Percentiles rank a stretch among this genome's conserved stretches.
phyloP scores from a whole-genome alignment of 2,113 vertebrate species.

The Phocoena sinus region DNA sequence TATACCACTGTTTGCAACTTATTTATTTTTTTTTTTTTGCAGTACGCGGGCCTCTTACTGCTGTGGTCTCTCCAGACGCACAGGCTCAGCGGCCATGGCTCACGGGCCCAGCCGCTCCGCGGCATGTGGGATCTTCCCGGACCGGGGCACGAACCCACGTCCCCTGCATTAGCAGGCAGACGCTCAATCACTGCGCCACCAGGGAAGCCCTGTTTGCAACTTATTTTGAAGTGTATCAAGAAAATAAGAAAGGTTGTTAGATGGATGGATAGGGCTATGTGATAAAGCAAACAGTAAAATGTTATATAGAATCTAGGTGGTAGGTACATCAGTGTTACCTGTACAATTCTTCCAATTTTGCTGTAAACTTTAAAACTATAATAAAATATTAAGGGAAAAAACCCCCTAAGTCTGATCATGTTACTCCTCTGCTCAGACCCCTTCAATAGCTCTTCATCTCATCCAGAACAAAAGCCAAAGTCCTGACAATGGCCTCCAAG shows the following conservation, averaged over 20 bases:
- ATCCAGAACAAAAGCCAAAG: not conserved
- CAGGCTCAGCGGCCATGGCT: no score
- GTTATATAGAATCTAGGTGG: not conserved
- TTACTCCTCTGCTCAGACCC: not conserved
- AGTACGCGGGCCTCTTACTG: no score
- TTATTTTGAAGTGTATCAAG: slow-evolving; percentile 6
- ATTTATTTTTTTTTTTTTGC: not conserved
- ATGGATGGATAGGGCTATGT: not conserved
- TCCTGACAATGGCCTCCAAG: not conserved
- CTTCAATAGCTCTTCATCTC: not conserved
- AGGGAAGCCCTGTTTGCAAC: not conserved
- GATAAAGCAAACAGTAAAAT: not conserved
- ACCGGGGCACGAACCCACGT: no score
- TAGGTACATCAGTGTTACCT: not conserved
- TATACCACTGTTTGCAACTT: not conserved
- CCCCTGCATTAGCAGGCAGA: no score
- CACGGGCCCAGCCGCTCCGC: no score
- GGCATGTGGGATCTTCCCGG: no score
- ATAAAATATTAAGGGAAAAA: not conserved
- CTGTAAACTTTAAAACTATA: not conserved
- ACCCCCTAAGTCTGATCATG: not conserved
- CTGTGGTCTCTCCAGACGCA: no score
- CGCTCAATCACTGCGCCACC: no score
- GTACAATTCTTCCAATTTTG: not conserved
- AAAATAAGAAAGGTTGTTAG: not conserved